Evolutionary conservation across 2,888 invertebrate species (phyloP).

Genomic region (Drosophila lutescens): DNA sequence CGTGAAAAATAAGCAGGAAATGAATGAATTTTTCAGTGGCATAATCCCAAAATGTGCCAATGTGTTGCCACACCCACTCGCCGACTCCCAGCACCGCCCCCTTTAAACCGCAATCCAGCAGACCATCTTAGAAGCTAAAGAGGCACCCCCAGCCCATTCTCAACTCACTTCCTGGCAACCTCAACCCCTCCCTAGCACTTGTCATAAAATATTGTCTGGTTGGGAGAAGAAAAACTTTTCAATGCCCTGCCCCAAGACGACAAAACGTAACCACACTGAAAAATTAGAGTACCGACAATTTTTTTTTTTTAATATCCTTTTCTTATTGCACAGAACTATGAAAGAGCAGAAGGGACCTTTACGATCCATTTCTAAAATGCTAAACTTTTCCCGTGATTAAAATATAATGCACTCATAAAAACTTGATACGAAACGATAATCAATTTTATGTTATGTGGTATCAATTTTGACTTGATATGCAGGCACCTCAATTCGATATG

Average conservation of each 20-base stretch:
- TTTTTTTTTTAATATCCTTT: not conserved
- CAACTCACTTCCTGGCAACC: not conserved
- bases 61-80: slow-evolving; percentile 60
- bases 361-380: no score
- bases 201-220: slow-evolving; percentile 80
- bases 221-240: slow-evolving; percentile 76
- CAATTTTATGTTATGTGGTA: no score
- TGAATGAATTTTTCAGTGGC: slow-evolving; percentile 78
- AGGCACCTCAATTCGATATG: no score
- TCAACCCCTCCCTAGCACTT: slow-evolving; percentile 46
- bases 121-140: slow-evolving; percentile 37
- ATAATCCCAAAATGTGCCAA: slow-evolving; percentile 77
- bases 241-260: slow-evolving; percentile 58
- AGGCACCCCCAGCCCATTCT: slow-evolving; percentile 3
- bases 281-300: not conserved
- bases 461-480: no score
- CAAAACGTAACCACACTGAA: slow-evolving; percentile 19
- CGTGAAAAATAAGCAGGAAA: slow-evolving; percentile 70
- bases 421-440: no score
- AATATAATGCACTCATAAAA: no score
- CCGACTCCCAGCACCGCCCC: slow-evolving; percentile 18
- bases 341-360: no score
- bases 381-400: no score
- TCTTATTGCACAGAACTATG: no score
- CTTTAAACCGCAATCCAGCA: slow-evolving; percentile 32